Evolutionary conservation across 2,113 vertebrate genomes (phyloP), one percentile per base, ranked within the genome.

Genomic region (Phylloscopus trochilus): DNA sequence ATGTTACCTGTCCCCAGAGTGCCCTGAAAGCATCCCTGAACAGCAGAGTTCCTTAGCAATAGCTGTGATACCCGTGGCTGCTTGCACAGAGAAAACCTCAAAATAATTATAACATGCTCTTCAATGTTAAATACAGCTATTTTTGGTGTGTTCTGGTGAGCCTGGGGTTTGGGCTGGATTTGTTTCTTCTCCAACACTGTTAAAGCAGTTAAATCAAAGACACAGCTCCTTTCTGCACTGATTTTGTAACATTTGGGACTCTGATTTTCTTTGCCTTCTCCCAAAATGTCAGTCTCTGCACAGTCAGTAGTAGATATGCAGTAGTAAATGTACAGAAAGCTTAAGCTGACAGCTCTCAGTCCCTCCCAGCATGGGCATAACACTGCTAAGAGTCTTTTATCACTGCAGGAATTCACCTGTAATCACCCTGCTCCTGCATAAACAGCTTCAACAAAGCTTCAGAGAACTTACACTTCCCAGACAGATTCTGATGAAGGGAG

Each of bases 21-120:
- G 19, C 66, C 62, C 60, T 53, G 67, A 51, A n/a, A 53, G 39
- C 55, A 28, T 4, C 69, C 23, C 49, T 55, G 41, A 11, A 10
- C 47, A 44, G 15, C 15, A 11, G 1, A 30, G 53, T 6, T 52
- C 59, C 24, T 23, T 2, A 44, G 30, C 86, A 43, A 22, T 1
- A 51, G 82, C 52, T 60, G 8, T 1, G 2, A 41, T 30, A 30
- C 35, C 7, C 0, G 0, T 4, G n/a, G 41, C 20, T 24, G 16
- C 27, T 52, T 52, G 27, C n/a, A 49, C 55, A 74, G 19, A 56
- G 27, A 35, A 6, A 75, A 63, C 26, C 21, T 70, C 43, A 70
- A 7, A 74, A 70, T 28, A 58, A 44, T 28, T 7, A 55, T 4
- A 78, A 49, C 47, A n/a, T 58, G 30, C 22, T 77, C 41, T 53